phyloP scores from a whole-genome alignment of 1,140 invertebrate species.

The Araneus ventricosus region DNA sequence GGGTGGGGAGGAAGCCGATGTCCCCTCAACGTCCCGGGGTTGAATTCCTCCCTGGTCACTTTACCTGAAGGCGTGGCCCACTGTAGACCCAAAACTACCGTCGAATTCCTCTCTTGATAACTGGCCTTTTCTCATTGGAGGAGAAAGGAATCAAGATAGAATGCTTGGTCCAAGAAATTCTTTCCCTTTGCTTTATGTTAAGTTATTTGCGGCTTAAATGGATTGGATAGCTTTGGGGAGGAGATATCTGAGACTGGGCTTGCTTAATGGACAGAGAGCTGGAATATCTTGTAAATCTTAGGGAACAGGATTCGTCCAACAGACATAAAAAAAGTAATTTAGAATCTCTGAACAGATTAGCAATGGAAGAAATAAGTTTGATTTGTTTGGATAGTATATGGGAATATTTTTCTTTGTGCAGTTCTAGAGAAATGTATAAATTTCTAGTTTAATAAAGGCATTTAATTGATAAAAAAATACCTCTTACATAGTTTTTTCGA shows the following conservation, averaged over 20 bases:
- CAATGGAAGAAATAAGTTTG: not conserved
- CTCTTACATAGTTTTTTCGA: too few species aligned
- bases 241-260: not conserved
- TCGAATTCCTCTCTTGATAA: conserved; percentile 42
- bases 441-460: not conserved
- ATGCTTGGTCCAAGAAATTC: conserved; percentile 7
- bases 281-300: not conserved
- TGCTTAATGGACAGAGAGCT: not conserved
- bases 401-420: not conserved
- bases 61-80: conserved; percentile 52
- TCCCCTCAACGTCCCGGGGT: not conserved
- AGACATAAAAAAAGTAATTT: not conserved
- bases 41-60: conserved; percentile 6
- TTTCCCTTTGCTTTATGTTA: conserved; percentile 39
- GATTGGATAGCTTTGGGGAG: conserved; percentile 21
- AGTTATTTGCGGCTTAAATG: conserved; percentile 35
- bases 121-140: conserved; percentile 39
- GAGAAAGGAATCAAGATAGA: conserved; percentile 18
- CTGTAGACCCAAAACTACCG: not conserved
- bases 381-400: not conserved
- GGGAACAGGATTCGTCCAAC: not conserved
- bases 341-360: not conserved
- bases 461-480: not conserved
- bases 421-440: not conserved
- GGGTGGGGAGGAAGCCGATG: not conserved